phyloP scores from a whole-genome alignment of 2,797 vertebrate species.

The Lutra lutra region DNA sequence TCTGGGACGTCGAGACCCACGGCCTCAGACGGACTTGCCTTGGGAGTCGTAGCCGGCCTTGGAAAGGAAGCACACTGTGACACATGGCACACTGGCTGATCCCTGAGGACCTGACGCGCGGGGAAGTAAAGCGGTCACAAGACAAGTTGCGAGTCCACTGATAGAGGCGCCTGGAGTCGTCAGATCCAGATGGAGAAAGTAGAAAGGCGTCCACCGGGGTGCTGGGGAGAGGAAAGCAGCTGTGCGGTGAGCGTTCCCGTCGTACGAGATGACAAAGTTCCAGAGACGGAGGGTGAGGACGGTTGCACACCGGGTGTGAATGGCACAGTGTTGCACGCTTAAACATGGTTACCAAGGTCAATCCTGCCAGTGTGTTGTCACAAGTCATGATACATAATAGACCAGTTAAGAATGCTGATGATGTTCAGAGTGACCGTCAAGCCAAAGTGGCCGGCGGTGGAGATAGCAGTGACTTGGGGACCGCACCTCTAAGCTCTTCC shows the following conservation, averaged over 20 bases:
- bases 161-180: background rate
- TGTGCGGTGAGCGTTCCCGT: no score
- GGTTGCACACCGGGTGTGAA: background rate
- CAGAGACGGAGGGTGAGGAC: background rate
- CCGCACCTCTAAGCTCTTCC: background rate
- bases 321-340: background rate
- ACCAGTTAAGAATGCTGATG: background rate
- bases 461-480: background rate
- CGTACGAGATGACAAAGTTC: background rate
- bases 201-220: background rate
- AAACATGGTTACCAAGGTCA: no score
- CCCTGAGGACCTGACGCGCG: background rate
- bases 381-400: background rate
- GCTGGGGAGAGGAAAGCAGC: background rate
- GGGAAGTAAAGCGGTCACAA: background rate
- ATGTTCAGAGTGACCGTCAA: background rate
- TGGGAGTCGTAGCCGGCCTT: background rate
- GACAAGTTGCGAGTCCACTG: background rate
- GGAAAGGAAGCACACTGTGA: background rate
- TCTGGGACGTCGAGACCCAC: background rate
- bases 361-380: accelerated
- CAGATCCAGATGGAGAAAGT: background rate
- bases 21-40: background rate
- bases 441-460: background rate
- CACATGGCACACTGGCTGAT: background rate